Evolutionary conservation across 2,888 invertebrate species (phyloP).

Genomic region (Sarcophaga caerulescens): DNA sequence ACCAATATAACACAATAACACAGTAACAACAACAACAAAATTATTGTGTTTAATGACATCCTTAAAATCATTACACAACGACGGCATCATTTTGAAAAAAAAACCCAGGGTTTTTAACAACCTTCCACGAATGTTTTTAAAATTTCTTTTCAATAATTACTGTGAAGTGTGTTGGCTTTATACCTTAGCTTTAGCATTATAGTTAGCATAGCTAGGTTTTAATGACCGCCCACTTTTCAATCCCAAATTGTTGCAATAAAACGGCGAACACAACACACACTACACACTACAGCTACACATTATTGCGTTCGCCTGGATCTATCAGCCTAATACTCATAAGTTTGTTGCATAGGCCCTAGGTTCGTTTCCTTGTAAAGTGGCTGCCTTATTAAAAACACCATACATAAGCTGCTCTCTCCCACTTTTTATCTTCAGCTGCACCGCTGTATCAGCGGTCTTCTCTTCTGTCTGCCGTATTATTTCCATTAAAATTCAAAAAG

Average conservation of each 20-base stretch:
- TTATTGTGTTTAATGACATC: conserved; percentile 56
- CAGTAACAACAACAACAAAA: conserved; percentile 33
- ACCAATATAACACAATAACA: conserved; percentile 45
- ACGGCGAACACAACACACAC: too few species aligned
- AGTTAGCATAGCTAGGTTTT: conserved; percentile 28
- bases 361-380: too few species aligned
- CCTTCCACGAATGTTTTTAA: neutral
- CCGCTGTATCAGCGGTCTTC: too few species aligned
- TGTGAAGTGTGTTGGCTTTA: neutral
- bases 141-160: neutral
- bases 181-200: conserved; percentile 28
- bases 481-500: conserved; percentile 54
- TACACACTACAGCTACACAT: too few species aligned
- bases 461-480: neutral
- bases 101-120: too few species aligned
- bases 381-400: too few species aligned
- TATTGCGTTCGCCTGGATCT: too few species aligned
- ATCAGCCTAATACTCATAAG: too few species aligned
- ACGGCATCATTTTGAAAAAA: neutral
- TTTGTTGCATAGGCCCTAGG: too few species aligned
- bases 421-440: too few species aligned
- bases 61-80: conserved; percentile 55
- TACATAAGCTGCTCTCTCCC: too few species aligned
- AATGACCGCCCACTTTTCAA: conserved; percentile 44
- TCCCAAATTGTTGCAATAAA: conserved; percentile 14